These are phyloP conservation scores for Aptenodytes forsteri DNA, from an alignment of 2,113 vertebrate genomes.

Conservation along the genomic window DNA sequence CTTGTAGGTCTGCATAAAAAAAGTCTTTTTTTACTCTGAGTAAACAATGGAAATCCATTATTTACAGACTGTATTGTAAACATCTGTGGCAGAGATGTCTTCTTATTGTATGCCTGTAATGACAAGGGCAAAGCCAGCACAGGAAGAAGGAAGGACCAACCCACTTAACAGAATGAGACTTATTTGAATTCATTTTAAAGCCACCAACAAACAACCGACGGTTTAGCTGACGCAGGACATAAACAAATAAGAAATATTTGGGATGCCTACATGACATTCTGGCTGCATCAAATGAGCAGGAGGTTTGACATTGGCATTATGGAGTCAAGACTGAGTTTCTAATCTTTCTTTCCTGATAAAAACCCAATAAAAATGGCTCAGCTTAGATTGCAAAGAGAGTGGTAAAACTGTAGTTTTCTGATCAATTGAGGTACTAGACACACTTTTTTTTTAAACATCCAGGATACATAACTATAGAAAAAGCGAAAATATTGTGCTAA, in stretches of 20 bases:
- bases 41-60: conserved; percentile 61
- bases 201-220: conserved; percentile 11
- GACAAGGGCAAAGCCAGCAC: conserved; percentile 13
- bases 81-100: conserved; percentile 33
- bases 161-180: not conserved
- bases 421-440: not conserved
- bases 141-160: conserved; percentile 59
- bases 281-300: not conserved
- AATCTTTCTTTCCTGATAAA: not conserved
- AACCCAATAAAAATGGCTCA: not conserved
- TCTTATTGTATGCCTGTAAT: conserved; percentile 19
- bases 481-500: not conserved
- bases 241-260: conserved; percentile 8
- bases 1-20: not conserved
- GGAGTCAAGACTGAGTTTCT: not conserved
- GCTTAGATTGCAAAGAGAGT: not conserved
- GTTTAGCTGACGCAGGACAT: not conserved
- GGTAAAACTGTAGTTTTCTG: not conserved
- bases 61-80: conserved; percentile 58
- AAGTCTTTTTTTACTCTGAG: not conserved
- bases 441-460: not conserved
- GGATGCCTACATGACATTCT: not conserved
- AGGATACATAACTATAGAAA: not conserved
- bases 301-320: not conserved
- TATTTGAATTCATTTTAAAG: conserved; percentile 10